Conservation (phyloP, 2,797 vertebrate species). For the Gobionotothen gibberifrons region DNA sequence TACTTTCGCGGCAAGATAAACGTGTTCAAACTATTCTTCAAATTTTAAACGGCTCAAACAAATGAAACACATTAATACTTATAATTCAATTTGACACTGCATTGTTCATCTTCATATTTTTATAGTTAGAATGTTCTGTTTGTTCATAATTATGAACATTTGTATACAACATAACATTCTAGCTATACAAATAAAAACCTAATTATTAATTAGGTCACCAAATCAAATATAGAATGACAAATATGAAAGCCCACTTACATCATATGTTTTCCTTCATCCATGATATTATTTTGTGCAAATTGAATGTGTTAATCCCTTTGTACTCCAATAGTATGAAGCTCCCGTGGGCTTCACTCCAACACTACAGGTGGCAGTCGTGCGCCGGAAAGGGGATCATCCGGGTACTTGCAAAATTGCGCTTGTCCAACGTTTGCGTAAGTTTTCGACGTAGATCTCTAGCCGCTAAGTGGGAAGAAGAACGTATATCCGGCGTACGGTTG, state of each 20-base stretch:
- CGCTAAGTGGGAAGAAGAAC: rapidly evolving
- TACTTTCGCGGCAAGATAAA: neutral
- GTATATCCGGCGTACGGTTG: slow-evolving; percentile 24
- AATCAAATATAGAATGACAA: too few species aligned
- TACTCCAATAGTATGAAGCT: too few species aligned
- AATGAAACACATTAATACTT: neutral
- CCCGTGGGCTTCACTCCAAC: slow-evolving; percentile 9
- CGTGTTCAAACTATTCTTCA: neutral
- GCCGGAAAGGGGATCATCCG: slow-evolving; percentile 56
- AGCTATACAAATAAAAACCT: too few species aligned
- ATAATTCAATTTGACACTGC: neutral
- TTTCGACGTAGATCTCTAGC: slow-evolving; percentile 33
- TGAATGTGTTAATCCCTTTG: neutral
- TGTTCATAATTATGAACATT: too few species aligned
- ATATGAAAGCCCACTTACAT: too few species aligned
- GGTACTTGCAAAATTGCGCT: slow-evolving; percentile 55
- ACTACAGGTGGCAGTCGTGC: slow-evolving; percentile 20
- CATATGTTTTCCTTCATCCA: too few species aligned
- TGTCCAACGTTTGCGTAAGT: slow-evolving; percentile 45
- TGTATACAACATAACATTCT: too few species aligned
- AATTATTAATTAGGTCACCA: too few species aligned
- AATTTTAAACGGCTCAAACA: neutral
- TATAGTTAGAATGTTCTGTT: too few species aligned
- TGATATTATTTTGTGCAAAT: too few species aligned
- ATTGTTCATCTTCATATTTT: neutral